phyloP scores from a whole-genome alignment of 2,888 invertebrate species.

The Euclidia mi region DNA sequence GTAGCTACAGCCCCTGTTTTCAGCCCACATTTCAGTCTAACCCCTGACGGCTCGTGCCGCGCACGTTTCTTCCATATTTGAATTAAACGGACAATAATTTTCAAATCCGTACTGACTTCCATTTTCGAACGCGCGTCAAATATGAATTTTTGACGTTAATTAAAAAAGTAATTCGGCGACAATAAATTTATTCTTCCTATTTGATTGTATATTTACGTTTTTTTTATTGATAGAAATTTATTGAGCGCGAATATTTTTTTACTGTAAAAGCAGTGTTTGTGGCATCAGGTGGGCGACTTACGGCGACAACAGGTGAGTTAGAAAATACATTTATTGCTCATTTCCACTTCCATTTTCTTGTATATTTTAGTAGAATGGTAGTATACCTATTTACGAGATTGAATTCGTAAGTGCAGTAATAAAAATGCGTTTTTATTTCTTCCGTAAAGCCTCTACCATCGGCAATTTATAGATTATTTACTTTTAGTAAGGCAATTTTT shows the following conservation, averaged over 20 bases:
- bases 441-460: too few relatives aligned
- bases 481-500: too few relatives aligned
- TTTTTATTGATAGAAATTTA: constrained; percentile 28
- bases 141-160: constrained; percentile 67
- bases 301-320: constrained; percentile 64
- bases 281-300: constrained; percentile 51
- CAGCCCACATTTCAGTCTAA: constrained; percentile 79
- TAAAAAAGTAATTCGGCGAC: constrained; percentile 40
- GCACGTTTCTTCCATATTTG: constrained; percentile 53
- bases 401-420: too few relatives aligned
- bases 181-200: constrained; percentile 35
- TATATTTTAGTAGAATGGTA: too few relatives aligned
- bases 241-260: constrained; percentile 44
- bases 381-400: too few relatives aligned
- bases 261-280: constrained; percentile 52
- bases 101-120: constrained; percentile 52
- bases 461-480: too few relatives aligned
- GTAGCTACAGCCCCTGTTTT: constrained; percentile 78
- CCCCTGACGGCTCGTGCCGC: constrained; percentile 61
- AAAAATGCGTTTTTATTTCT: too few relatives aligned
- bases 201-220: constrained; percentile 13
- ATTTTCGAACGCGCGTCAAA: constrained; percentile 57
- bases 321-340: too few relatives aligned
- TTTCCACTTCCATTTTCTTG: too few relatives aligned
- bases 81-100: constrained; percentile 57